Base-by-base conservation (phyloP, 2,113 vertebrate species). In the Laterallus jamaicensis region DNA sequence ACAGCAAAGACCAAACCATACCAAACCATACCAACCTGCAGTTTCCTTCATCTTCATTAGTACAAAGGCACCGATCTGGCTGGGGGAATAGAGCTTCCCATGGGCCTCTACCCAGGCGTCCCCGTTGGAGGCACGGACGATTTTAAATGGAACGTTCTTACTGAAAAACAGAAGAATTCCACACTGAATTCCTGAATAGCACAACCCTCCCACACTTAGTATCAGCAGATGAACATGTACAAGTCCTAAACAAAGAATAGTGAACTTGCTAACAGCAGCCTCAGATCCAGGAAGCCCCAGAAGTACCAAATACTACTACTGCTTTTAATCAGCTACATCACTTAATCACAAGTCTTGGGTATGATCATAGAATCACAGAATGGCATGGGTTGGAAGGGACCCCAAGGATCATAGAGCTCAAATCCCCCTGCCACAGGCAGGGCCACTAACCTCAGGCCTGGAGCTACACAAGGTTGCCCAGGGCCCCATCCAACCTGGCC, bases 21-120 rank as follows among this genome's bases (percentile, higher is more conserved):
- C 35, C 35, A 35, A 35, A 35, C 39, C 39, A 16, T 18, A 96
- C 96, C 96, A 74, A 99, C 99, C 99, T 98, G 99, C 99, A 19
- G 99, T 99, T 79, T 99, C 99, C 97, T 99, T 99, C 99, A 99
- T 99, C 97, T 99, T 99, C 95, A 99, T 99, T 28, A 99, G 98
- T 8, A 99, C 98, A 42, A 99, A 99, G 89, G 99, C 99, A 74
- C 99, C 99, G 0, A 98, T 98, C 97, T 99, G 99, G 97, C 99
- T 99, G 56, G 99, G 99, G 6, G 99, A 99, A 88, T 99, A 99
- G 35, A 99, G 97, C 75, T 99, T 99, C 63, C 99, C 99, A 70
- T 99, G 99, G 87, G 99, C 99, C 97, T 99, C 99, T 22, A 99
- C 98, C 99, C 99, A 99, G 42, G 99, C 99, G 10, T 99, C 99